Evolutionary conservation across 2,888 invertebrate genomes (phyloP).

Genomic region (Sialis fuliginosa): DNA sequence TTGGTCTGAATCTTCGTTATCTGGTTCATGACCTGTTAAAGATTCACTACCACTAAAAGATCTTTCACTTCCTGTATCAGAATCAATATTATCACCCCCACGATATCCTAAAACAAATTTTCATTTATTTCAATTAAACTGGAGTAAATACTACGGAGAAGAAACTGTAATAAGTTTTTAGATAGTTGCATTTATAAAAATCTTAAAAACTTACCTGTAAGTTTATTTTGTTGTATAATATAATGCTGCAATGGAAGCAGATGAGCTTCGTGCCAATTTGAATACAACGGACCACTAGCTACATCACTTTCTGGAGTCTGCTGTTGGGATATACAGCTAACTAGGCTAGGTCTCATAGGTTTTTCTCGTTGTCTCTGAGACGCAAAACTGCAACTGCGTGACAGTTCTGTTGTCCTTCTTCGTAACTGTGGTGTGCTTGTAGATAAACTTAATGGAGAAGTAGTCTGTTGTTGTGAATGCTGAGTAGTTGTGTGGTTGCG

Average conservation of each 20-base stretch:
- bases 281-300: conserved; percentile 34
- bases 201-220: conserved; percentile 32
- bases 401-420: conserved; percentile 29
- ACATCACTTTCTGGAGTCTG: conserved; percentile 17
- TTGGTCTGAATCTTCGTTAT: conserved; percentile 59
- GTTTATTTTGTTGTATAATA: conserved; percentile 69
- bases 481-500: conserved; percentile 20
- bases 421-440: conserved; percentile 47
- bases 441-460: conserved; percentile 25
- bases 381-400: conserved; percentile 39
- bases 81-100: conserved; percentile 47
- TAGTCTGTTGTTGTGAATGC: not conserved
- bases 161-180: not conserved
- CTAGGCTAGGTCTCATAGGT: conserved; percentile 19
- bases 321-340: conserved; percentile 19
- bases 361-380: conserved; percentile 22
- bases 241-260: conserved; percentile 73
- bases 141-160: not conserved
- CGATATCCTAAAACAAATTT: conserved; percentile 25
- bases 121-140: no score
- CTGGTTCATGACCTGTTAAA: conserved; percentile 53
- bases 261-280: conserved; percentile 62
- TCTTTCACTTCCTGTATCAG: conserved; percentile 59
- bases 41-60: conserved; percentile 56
- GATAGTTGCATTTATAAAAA: not conserved